Conservation (phyloP, 2,888 invertebrate species). For the Coenonympha glycerion region DNA sequence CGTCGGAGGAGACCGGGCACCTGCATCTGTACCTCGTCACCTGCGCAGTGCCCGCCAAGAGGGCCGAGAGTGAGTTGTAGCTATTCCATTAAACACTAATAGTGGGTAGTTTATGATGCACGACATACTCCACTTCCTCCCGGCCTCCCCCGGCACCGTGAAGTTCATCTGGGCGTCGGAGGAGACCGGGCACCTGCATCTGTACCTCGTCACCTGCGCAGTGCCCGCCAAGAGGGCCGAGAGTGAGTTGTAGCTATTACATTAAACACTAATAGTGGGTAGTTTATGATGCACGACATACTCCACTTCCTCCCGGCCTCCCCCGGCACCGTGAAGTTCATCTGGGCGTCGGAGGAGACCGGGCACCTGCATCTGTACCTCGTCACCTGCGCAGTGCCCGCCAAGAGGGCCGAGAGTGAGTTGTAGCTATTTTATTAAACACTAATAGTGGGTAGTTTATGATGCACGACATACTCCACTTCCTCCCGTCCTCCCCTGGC, state of each 20-base stretch:
- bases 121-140: slow-evolving; percentile 90
- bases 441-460: no score
- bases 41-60: slow-evolving; percentile 63
- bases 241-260: no score
- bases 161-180: slow-evolving; percentile 95
- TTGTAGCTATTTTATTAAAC: no score
- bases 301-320: slow-evolving; percentile 85
- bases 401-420: slow-evolving; percentile 40
- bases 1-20: slow-evolving; percentile 92
- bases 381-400: slow-evolving; percentile 77
- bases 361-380: slow-evolving; percentile 92
- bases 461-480: slow-evolving; percentile 92
- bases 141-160: slow-evolving; percentile 64
- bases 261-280: no score
- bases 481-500: slow-evolving; percentile 78
- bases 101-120: no score
- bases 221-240: slow-evolving; percentile 40
- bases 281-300: no score
- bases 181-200: slow-evolving; percentile 91
- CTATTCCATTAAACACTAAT: no score
- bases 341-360: slow-evolving; percentile 95
- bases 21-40: slow-evolving; percentile 90
- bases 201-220: slow-evolving; percentile 85
- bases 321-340: slow-evolving; percentile 76
- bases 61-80: slow-evolving; percentile 42